Base-by-base conservation (phyloP, 2,888 invertebrate genomes). In the Galeopsomyia nigrocyanea region DNA sequence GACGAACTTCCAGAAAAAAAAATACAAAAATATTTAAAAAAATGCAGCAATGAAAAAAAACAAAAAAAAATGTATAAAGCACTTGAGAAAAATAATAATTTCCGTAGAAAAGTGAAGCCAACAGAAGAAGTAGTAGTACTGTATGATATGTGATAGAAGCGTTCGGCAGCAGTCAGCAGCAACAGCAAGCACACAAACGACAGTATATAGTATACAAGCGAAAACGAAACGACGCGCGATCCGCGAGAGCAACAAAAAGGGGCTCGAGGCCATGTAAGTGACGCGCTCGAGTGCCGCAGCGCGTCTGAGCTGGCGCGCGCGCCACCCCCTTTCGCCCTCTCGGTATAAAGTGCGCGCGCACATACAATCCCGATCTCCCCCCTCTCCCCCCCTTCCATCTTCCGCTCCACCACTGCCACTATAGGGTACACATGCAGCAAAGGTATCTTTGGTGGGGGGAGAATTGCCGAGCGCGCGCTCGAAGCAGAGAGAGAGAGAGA, bases 361-460 rank as follows among this genome's bases (percentile, higher is more conserved):
- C 39, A 50, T 22, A 70, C 63, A 56, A 60, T 71, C 71, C 26
- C 68, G 68, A 71, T 72, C 73, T 73, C 73, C 71, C 70, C 73
- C 70, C 61, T 57, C 53, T n/a, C 60, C 63, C 67, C 19, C 70
- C 74, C 72, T 68, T 60, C 68, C 68, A 75, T 75, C 74, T 69
- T 76, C 73, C 74, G 64, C 71, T 70, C 71, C 71, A 61, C 68
- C 71, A 73, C 66, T 73, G 69, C 72, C 75, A 71, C 72, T 64
- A 57, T 68, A 65, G 26, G 13, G 26, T 56, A 53, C 57, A 47
- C 51, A 57, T 19, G 66, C n/a, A 77, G 77, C 77, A 78, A 73
- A 71, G 76, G 78, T 78, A 77, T 26, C 26, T 2, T 3, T 3
- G 26, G 64, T 21, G 58, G 17, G 21, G 21, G 63, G 26, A 19